Percentiles rank a stretch among this genome's conserved stretches.
phyloP scores from a whole-genome alignment of 2,113 vertebrate genomes.

The Andinoacara biseriatus region DNA sequence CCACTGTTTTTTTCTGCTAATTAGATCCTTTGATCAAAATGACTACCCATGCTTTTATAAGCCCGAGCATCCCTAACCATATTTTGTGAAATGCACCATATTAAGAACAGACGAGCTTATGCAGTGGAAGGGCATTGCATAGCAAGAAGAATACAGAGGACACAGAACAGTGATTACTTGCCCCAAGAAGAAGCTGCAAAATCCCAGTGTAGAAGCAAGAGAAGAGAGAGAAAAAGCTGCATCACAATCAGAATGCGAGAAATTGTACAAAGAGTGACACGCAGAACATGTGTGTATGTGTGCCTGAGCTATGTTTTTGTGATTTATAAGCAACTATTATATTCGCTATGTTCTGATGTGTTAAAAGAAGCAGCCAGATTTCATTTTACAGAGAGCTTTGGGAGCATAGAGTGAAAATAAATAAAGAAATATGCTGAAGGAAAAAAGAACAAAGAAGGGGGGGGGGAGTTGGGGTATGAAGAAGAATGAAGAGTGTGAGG shows the following conservation, averaged over 20 bases:
- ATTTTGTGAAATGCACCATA: not conserved
- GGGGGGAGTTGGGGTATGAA: slow-evolving; percentile 6
- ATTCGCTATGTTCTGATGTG: slow-evolving; percentile 8
- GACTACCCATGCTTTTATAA: not conserved
- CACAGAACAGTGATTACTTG: slow-evolving; percentile 88
- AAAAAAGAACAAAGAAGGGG: not conserved
- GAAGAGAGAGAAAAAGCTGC: slow-evolving; percentile 39
- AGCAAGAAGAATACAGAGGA: slow-evolving; percentile 57
- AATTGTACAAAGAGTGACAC: slow-evolving; percentile 75
- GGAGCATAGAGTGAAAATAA: slow-evolving; percentile 11
- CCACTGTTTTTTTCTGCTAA: slow-evolving; percentile 17
- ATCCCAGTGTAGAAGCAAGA: slow-evolving; percentile 85
- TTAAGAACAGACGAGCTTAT: slow-evolving; percentile 13
- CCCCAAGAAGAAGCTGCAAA: slow-evolving; percentile 86
- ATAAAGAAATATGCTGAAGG: not conserved
- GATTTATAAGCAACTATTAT: slow-evolving; percentile 12
- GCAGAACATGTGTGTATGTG: not conserved
- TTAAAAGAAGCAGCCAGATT: slow-evolving; percentile 12
- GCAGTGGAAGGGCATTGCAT: not conserved
- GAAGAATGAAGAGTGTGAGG: slow-evolving; percentile 77
- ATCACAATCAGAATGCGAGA: slow-evolving; percentile 26
- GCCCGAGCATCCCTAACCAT: not conserved
- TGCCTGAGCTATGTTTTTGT: not conserved
- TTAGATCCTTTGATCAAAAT: slow-evolving; percentile 41
- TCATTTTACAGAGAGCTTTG: slow-evolving; percentile 21